Percentiles rank a stretch among this genome's conserved stretches.
Evolutionary conservation across 2,113 vertebrate species (phyloP).

Genomic region (Scortum barcoo): DNA sequence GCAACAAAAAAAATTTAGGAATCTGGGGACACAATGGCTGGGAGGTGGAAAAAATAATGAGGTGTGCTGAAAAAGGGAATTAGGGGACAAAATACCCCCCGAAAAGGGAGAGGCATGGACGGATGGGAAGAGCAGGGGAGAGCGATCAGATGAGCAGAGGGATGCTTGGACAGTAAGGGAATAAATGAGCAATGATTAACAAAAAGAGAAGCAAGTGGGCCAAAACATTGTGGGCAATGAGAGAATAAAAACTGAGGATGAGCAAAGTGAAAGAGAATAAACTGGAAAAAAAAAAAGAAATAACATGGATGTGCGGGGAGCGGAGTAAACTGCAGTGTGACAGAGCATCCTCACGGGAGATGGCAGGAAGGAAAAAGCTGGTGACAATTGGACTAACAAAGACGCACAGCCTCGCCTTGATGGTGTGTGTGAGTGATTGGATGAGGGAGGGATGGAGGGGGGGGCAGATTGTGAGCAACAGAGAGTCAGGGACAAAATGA

Average conservation of each 20-base stretch:
- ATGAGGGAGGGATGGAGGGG: constrained; percentile 52
- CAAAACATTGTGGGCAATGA: not conserved
- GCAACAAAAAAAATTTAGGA: constrained; percentile 32
- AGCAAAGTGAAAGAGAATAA: constrained; percentile 2
- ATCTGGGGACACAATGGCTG: constrained; percentile 46
- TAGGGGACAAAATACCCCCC: not conserved
- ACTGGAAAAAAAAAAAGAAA: constrained; percentile 8
- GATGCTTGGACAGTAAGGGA: constrained; percentile 42
- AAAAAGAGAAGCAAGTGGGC: not conserved
- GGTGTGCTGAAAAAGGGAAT: constrained; percentile 47
- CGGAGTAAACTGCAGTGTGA: constrained; percentile 55
- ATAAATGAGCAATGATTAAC: constrained; percentile 41
- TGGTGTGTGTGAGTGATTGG: constrained; percentile 57
- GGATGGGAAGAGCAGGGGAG: constrained; percentile 13
- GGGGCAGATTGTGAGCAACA: constrained; percentile 51
- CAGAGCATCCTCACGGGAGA: constrained; percentile 67
- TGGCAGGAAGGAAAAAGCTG: constrained; percentile 57
- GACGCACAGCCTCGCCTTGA: constrained; percentile 76
- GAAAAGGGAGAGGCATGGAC: not conserved
- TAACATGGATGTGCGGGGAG: constrained; percentile 22
- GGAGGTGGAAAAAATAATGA: constrained; percentile 64
- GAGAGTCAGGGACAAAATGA: constrained; percentile 64
- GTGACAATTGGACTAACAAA: constrained; percentile 79
- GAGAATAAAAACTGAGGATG: not conserved
- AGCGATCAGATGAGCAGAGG: constrained; percentile 33